Percentiles rank a stretch among this genome's conserved stretches.
Evolutionary conservation across 2,113 vertebrate genomes (phyloP).

Genomic region (Chinchilla lanigera): DNA sequence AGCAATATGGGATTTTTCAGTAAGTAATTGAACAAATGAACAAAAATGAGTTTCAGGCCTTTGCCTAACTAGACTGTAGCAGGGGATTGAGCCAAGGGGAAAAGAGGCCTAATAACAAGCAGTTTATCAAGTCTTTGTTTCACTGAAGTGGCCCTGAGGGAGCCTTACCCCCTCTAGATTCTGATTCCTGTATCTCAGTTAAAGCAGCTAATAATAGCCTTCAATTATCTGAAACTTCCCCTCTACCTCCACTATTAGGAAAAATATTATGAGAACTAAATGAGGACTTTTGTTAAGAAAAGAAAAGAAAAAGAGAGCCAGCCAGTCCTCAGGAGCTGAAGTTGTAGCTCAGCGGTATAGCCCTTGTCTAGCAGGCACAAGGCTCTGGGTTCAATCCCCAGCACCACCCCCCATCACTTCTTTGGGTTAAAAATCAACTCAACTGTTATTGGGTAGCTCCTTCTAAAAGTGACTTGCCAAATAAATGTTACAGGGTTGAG

Average conservation of each 20-base stretch:
- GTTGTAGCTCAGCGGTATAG: not conserved
- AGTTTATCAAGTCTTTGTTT: not conserved
- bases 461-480: not conserved
- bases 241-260: not conserved
- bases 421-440: not conserved
- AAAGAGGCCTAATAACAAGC: not conserved
- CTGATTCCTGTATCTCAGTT: conserved; percentile 7
- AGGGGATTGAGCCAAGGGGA: not conserved
- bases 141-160: not conserved
- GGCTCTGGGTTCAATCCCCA: not conserved
- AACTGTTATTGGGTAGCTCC: not conserved
- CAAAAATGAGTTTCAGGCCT: not conserved
- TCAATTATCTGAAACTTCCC: not conserved
- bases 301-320: not conserved
- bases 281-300: not conserved
- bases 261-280: not conserved
- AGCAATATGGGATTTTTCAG: not conserved
- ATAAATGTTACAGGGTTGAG: not conserved
- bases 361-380: not conserved
- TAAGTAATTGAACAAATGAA: not conserved
- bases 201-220: not conserved
- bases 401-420: not conserved
- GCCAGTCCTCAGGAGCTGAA: not conserved
- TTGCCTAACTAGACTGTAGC: not conserved
- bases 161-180: not conserved